Conservation (phyloP, 2,888 invertebrate genomes). For the Leucophenga montana region DNA sequence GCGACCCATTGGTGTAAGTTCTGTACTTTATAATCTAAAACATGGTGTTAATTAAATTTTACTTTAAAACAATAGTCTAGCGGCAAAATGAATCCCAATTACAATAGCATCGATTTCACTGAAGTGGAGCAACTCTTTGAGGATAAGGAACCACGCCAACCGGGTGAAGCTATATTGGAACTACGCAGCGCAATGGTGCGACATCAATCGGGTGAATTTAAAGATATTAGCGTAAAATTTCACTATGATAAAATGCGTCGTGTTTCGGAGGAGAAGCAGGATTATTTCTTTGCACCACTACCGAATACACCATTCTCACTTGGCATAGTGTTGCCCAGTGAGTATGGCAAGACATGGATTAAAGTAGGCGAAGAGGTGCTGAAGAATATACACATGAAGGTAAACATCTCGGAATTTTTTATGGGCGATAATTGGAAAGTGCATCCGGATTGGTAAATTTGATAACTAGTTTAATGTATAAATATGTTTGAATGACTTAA, state of each 20-base stretch:
- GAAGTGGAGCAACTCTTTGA: constrained; percentile 92
- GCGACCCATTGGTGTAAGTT: constrained; percentile 85
- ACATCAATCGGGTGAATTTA: constrained; percentile 79
- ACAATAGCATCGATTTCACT: constrained; percentile 95
- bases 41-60: background rate
- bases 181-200: constrained; percentile 81
- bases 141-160: constrained; percentile 79
- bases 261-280: constrained; percentile 83
- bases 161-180: constrained; percentile 76
- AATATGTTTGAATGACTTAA: background rate
- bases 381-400: constrained; percentile 79
- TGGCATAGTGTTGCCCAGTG: constrained; percentile 86
- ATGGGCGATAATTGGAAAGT: constrained; percentile 83
- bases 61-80: constrained; percentile 49
- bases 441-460: constrained; percentile 91
- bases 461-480: no score
- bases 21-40: constrained; percentile 36
- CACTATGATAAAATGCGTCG: constrained; percentile 91
- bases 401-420: constrained; percentile 83
- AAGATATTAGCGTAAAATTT: constrained; percentile 81
- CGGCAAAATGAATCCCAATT: constrained; percentile 84
- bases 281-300: constrained; percentile 88
- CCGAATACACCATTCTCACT: constrained; percentile 90
- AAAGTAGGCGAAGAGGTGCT: constrained; percentile 85
- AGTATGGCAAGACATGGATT: constrained; percentile 78